Evolutionary conservation across 92 coral and sea anemone species (phyloP).

Genomic region (Bergia sp.): DNA sequence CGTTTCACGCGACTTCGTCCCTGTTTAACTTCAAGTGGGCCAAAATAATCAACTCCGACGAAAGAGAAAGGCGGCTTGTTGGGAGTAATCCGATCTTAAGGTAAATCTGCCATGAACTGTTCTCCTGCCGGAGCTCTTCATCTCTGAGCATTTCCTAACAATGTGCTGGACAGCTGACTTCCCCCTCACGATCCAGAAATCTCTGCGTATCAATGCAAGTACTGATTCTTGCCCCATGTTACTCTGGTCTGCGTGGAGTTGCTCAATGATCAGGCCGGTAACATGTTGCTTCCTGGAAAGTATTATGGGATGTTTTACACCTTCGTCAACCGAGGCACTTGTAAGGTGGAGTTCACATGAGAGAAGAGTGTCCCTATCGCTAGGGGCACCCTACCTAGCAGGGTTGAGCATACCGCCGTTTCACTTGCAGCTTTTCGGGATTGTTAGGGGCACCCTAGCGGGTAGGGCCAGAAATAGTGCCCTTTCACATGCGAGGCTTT

Average conservation of each 20-base stretch:
- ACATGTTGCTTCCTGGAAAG: constrained; percentile 55
- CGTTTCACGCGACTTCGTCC: constrained; percentile 57
- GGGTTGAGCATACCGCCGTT: too few relatives aligned
- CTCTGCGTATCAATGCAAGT: constrained; percentile 38
- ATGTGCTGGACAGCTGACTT: constrained; percentile 56
- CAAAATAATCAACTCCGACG: constrained; percentile 71
- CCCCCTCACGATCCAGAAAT: constrained; percentile 66
- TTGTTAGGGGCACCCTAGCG: too few relatives aligned
- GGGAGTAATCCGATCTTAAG: constrained; percentile 54
- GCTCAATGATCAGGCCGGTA: constrained; percentile 42
- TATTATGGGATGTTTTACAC: constrained; percentile 44
- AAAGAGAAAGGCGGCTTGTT: constrained; percentile 55
- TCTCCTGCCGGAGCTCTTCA: constrained; percentile 48
- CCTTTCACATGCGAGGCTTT: too few relatives aligned
- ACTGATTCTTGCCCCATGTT: constrained; percentile 64
- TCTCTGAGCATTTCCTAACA: constrained; percentile 55
- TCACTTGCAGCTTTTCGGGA: too few relatives aligned
- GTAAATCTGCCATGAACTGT: constrained; percentile 68
- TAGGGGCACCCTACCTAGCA: too few relatives aligned
- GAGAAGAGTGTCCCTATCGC: too few relatives aligned
- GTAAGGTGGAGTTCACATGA: too few relatives aligned
- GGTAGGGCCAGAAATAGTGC: too few relatives aligned
- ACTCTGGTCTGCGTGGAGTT: constrained; percentile 37
- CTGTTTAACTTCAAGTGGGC: constrained; percentile 70
- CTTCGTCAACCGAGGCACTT: constrained; percentile 30